These are phyloP conservation scores for Phrynocephalus versicolor DNA, from an alignment of 2,113 vertebrate genomes.

Conservation along the genomic window DNA sequence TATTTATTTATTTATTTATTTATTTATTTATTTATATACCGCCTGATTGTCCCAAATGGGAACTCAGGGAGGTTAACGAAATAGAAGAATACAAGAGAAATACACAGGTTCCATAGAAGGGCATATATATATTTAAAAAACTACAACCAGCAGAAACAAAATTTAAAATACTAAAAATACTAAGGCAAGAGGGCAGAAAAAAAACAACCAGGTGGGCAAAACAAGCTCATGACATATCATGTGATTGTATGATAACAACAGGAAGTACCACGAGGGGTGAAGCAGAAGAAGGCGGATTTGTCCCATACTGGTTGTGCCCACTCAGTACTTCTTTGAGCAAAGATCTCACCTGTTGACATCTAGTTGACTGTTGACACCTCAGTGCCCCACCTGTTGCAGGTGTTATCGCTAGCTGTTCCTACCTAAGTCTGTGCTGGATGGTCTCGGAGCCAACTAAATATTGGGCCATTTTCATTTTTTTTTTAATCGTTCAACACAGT, in stretches of 20 bases:
- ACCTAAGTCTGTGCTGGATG: rapidly evolving
- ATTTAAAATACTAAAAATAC: too few relatives aligned
- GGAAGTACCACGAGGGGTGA: constrained; percentile 13
- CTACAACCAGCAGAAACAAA: too few relatives aligned
- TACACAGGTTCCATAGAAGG: too few relatives aligned
- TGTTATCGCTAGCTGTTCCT: neutral
- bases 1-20: too few relatives aligned
- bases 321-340: constrained; percentile 13
- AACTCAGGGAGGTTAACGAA: too few relatives aligned
- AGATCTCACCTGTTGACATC: neutral
- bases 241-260: constrained; percentile 34
- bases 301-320: neutral
- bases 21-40: too few relatives aligned
- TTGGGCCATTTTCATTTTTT: rapidly evolving
- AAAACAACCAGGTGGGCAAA: too few relatives aligned
- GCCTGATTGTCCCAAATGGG: too few relatives aligned
- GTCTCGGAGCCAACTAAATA: neutral
- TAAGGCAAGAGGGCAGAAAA: too few relatives aligned
- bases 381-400: neutral
- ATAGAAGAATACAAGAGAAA: too few relatives aligned
- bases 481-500: neutral
- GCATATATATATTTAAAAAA: too few relatives aligned
- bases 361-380: neutral
- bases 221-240: too few relatives aligned
- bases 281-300: constrained; percentile 38